These are phyloP conservation scores for Forbesichthys papilliferus DNA, from an alignment of 2,113 vertebrate genomes.

Conservation along the genomic window DNA sequence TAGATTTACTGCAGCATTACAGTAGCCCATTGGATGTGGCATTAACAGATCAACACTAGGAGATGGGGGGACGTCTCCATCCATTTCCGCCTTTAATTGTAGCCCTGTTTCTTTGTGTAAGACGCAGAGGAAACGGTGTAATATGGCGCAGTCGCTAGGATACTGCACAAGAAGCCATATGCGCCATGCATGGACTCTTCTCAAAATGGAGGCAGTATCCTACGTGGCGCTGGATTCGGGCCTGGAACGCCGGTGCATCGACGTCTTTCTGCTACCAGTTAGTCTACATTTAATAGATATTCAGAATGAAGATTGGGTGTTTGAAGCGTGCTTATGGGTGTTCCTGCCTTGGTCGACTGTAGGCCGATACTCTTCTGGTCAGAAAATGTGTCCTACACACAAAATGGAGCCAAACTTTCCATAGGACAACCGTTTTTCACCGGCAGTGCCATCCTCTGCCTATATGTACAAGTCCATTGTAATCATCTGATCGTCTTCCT, in stretches of 20 bases:
- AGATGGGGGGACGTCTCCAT: not conserved
- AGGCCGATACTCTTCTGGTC: not conserved
- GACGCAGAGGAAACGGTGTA: slow-evolving; percentile 6
- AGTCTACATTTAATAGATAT: not conserved
- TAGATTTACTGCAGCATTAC: too few species aligned
- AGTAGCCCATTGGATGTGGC: too few species aligned
- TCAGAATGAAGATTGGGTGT: not conserved
- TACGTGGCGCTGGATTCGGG: not conserved
- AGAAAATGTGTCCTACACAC: slow-evolving; percentile 61
- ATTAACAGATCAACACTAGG: too few species aligned
- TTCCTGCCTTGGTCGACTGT: not conserved
- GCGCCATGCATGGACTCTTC: slow-evolving; percentile 6
- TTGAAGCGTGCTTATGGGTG: not conserved
- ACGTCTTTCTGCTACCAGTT: not conserved
- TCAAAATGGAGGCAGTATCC: slow-evolving; percentile 54
- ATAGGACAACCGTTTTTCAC: not conserved
- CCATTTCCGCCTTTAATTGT: not conserved
- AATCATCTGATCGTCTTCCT: too few species aligned
- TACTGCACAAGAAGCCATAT: slow-evolving; percentile 21
- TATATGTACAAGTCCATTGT: too few species aligned
- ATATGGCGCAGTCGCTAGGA: slow-evolving; percentile 27
- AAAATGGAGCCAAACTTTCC: slow-evolving; percentile 55
- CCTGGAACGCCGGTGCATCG: not conserved
- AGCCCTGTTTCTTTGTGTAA: not conserved
- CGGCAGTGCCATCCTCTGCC: too few species aligned